Conservation (phyloP, 2,888 invertebrate species). For the Flexamia atlantica region DNA sequence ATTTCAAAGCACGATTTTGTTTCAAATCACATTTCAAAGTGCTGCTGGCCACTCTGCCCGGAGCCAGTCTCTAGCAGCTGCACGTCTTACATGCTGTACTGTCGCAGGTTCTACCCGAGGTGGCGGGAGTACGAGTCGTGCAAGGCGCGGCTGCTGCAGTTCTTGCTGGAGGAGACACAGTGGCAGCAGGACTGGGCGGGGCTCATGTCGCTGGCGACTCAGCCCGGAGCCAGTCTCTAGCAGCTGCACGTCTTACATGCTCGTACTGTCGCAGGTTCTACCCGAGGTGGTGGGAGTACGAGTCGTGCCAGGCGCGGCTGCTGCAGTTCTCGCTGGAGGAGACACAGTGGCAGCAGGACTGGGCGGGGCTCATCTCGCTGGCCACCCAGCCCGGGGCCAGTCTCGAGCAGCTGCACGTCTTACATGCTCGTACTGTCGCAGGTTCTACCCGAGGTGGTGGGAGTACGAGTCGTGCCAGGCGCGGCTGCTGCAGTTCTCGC, state of each 20-base stretch:
- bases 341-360: constrained; percentile 95
- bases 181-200: constrained; percentile 97
- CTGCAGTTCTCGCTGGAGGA: constrained; percentile 93
- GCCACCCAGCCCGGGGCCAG: constrained; percentile 94
- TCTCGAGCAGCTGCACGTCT: constrained; percentile 95
- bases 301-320: constrained; percentile 87
- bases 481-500: constrained; percentile 87
- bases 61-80: constrained; percentile 92
- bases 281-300: constrained; percentile 93
- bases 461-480: constrained; percentile 93
- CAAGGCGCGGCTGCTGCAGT: constrained; percentile 88
- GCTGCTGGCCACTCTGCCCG: constrained; percentile 94
- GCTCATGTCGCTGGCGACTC: constrained; percentile 78
- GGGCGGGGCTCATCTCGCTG: constrained; percentile 89
- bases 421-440: constrained; percentile 71
- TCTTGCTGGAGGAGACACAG: constrained; percentile 92
- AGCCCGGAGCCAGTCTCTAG: constrained; percentile 76
- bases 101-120: constrained; percentile 87
- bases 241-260: constrained; percentile 75
- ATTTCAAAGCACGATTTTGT: too few relatives aligned
- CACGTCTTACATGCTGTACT: constrained; percentile 80
- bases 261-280: constrained; percentile 81
- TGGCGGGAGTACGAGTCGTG: constrained; percentile 94
- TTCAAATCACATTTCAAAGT: too few relatives aligned
- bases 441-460: constrained; percentile 93